Evolutionary conservation across 2,113 vertebrate genomes (phyloP), one percentile per base, ranked within the genome.

Genomic region (Cololabis saira): DNA sequence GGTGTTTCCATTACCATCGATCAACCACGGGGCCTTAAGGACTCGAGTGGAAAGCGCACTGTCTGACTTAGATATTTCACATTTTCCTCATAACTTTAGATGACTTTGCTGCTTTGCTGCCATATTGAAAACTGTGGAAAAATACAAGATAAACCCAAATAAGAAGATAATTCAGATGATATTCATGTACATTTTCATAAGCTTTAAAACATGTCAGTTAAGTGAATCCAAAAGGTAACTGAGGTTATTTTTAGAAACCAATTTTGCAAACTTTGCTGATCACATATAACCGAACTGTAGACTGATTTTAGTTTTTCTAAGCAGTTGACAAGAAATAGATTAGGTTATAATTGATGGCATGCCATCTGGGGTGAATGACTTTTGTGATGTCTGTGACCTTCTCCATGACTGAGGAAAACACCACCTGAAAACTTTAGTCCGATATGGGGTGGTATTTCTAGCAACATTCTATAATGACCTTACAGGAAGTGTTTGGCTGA

Each of bases 1-100:
- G 61, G 48, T 16, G 4, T 85, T 87, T 82, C 74, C 64, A 84
- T 86, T 82, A 90, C 77, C 68, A 87, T 82, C 27, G 71, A 86
- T 87, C 78, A 80, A 83, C 71, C 79, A 89, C 74, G 7, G 52
- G 58, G 62, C 83, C 85, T 73, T 21, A 70, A 84, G 81, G 79
- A 67, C 71, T 61, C 48, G 71, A 71, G 53, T 44, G 62, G 53
- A 81, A 11, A 49, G 24, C 70, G 55, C 30, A 49, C 21, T 47
- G 48, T 69, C 71, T 69, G 33, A 60, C 58, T 70, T 56, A 42
- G 17, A 61, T 55, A 60, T 75, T 57, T 43, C 51, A 8, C 17
- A 65, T 78, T 72, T 50, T 48, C 43, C 19, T 3, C 19, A 12
- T 64, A 74, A 62, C 54, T 66, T 78, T 60, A 72, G 56, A 30